phyloP scores from a whole-genome alignment of 2,888 invertebrate genomes.

The Leptopilina syphax region DNA sequence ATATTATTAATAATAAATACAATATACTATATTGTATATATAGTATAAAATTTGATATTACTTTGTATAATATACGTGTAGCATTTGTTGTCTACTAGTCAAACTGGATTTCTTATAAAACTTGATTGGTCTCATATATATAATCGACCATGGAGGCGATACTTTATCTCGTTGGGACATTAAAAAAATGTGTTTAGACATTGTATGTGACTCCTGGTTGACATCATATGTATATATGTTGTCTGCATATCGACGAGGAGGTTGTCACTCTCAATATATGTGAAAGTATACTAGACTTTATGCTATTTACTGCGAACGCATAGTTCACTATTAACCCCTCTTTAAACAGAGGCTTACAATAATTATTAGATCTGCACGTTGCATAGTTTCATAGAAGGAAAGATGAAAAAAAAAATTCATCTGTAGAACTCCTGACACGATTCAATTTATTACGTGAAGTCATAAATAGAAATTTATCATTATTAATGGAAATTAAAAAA shows the following conservation, averaged over 20 bases:
- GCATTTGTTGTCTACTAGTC: neutral
- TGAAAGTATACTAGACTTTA: conserved; percentile 56
- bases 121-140: conserved; percentile 41
- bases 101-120: conserved; percentile 24
- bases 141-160: conserved; percentile 44
- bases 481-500: too few species aligned
- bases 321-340: conserved; percentile 67
- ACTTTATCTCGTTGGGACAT: conserved; percentile 41
- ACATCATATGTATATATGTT: conserved; percentile 19
- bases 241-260: conserved; percentile 50
- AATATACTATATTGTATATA: too few species aligned
- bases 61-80: too few species aligned
- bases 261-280: conserved; percentile 50
- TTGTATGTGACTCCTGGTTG: conserved; percentile 28
- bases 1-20: too few species aligned
- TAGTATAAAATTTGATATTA: too few species aligned
- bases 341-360: conserved; percentile 63
- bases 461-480: neutral
- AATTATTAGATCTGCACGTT: conserved; percentile 59
- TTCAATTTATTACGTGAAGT: neutral
- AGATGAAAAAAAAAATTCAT: neutral
- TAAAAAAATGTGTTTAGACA: conserved; percentile 12
- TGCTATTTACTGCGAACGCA: conserved; percentile 62
- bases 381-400: conserved; percentile 14
- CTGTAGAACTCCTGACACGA: neutral